These are phyloP conservation scores for Clarias fuscus DNA, from an alignment of 2,797 vertebrate genomes.

Conservation along the genomic window DNA sequence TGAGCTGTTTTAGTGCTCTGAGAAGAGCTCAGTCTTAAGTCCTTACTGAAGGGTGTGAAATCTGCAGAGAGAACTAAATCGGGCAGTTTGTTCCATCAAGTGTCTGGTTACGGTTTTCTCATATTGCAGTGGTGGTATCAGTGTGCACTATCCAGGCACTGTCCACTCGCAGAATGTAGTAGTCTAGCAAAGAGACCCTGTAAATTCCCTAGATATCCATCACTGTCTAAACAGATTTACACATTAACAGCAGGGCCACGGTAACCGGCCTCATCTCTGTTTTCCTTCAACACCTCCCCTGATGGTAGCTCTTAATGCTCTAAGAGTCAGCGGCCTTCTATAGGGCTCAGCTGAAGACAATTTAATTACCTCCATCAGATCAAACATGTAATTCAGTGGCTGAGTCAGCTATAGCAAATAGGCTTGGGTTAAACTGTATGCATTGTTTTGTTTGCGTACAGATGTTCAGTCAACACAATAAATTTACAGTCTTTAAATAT, in stretches of 20 bases:
- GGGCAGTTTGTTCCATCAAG: neutral
- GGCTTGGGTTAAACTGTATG: slow-evolving; percentile 34
- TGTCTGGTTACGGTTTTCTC: neutral
- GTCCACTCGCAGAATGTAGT: neutral
- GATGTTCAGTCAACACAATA: slow-evolving; percentile 19
- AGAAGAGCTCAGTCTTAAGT: neutral
- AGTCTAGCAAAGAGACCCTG: neutral
- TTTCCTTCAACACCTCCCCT: slow-evolving; percentile 48
- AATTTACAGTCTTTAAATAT: slow-evolving; percentile 1
- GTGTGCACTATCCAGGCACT: neutral
- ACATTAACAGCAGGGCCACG: slow-evolving; percentile 18
- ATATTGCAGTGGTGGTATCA: slow-evolving; percentile 3
- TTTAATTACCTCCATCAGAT: slow-evolving; percentile 48
- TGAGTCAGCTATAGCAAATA: slow-evolving; percentile 24
- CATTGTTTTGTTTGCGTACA: slow-evolving; percentile 9
- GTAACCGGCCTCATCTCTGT: slow-evolving; percentile 37
- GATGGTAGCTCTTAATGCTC: slow-evolving; percentile 40
- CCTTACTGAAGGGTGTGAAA: neutral
- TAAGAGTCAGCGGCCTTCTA: slow-evolving; percentile 27
- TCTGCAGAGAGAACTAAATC: neutral
- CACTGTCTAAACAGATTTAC: slow-evolving; percentile 37
- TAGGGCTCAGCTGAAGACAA: slow-evolving; percentile 34
- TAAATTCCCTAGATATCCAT: slow-evolving; percentile 34
- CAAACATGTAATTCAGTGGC: slow-evolving; percentile 44
- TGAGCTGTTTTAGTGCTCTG: neutral